Evolutionary conservation across 2,113 vertebrate genomes (phyloP), one percentile per base, ranked within the genome.

Genomic region (Triplophysa dalaica): DNA sequence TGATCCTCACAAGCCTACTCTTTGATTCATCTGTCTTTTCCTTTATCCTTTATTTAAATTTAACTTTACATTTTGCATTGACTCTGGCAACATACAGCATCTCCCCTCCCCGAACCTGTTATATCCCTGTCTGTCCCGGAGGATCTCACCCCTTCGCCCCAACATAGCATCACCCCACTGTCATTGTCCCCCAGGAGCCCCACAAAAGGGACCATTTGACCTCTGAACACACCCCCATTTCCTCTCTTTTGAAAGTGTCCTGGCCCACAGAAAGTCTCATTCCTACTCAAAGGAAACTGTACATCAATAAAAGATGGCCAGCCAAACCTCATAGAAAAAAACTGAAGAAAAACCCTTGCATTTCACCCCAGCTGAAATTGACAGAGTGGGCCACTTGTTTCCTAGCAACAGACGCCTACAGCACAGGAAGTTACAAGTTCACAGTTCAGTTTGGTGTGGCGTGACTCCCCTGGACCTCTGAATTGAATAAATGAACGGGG

Each of bases 261-360:
- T 60, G 56, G 56, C 72, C 66, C 79, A 48, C 70, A 81, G 72
- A 87, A 86, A 77, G 73, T 56, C 56, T 76, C 64, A 22, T 63
- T 69, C 33, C 50, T 74, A 52, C 80, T 82, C 77, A 82, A 79
- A 82, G 82, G 81, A 86, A 84, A 86, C 83, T 87, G 72, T 82
- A 82, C 83, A 86, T 86, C 85, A 85, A 80, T 86, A 80, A 80
- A 67, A 52, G 62, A 78, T 66, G 61, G 79, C 69, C 69, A 70
- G 84, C 75, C 84, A 83, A 79, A 80, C 68, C 60, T 67, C 80
- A 38, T 33, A 77, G 69, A 77, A 67, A 69, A 52, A 58, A 72
- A 45, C 21, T 9, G 48, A 62, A 70, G 65, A 45, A 69, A 62
- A 69, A 21, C 21, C 56, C 26, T 78, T n/a, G 22, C 58, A 70